Base-by-base conservation (phyloP, 2,888 invertebrate species). In the Phanerotoma sp. region DNA sequence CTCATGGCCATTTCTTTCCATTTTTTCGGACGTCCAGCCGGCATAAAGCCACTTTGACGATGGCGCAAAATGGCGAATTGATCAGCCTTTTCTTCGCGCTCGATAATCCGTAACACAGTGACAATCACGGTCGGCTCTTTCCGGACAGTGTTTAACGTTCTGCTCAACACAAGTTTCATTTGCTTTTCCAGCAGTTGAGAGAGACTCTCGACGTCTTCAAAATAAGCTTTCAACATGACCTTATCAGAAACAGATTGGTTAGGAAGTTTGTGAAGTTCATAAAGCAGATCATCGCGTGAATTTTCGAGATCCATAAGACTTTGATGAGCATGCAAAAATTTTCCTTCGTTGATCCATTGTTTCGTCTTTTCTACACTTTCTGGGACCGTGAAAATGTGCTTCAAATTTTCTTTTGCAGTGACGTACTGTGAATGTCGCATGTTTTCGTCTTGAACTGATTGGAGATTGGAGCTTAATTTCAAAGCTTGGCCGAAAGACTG, bases 341-440 rank as follows among this genome's bases (percentile, higher is more conserved):
- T 96, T 41, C 96, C 96, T 66, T 98, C 96, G 61, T 88, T 91
- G 56, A 99, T 97, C 82, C 93, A 89, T 51, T 91, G 89, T 73
- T 93, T 90, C 0, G 97, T 96, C 77, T 93, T 95, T 51, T 93
- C 89, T 0, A 98, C 93, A 78, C 94, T 96, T 69, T 96, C 95
- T 9, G 96, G 96, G 1, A 98, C 96, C 40, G 95, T 96, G 70
- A 98, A 97, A 61, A 99, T 96, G 72, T 98, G 96, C 75, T 96
- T 97, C 22, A 99, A 81, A 74, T 99, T 99, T 73, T 99, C 97
- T 83, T 94, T 95, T 0, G 98, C 98, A 1, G 97, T 96, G 2
- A 95, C 96, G 78, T 96, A 95, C 74, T 96, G 98, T 0, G 96
- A 96, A 78, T 98, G 96, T 16, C 90, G 86, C 64, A 91, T 90